Evolutionary conservation across 2,888 invertebrate species (phyloP).

Genomic region (Alviniconcha strummeri): DNA sequence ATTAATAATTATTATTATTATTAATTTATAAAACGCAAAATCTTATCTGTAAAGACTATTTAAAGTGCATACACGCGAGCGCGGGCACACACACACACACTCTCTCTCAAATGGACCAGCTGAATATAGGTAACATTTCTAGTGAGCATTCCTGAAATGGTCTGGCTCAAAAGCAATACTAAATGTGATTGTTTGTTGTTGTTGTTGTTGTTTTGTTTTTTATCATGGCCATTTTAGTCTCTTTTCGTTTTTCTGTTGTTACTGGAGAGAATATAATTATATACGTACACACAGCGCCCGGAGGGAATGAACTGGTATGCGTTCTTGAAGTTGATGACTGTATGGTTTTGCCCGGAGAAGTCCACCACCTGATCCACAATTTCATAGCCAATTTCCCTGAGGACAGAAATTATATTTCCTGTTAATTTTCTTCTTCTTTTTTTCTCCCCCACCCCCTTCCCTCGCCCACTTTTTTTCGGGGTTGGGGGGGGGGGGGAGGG

Average conservation of each 20-base stretch:
- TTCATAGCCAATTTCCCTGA: conserved; percentile 46
- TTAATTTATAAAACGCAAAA: too few relatives aligned
- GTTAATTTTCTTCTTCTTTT: neutral
- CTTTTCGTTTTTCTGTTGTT: too few relatives aligned
- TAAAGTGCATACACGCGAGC: too few relatives aligned
- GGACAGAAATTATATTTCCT: conserved; percentile 6
- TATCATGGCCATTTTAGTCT: too few relatives aligned
- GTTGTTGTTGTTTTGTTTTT: neutral
- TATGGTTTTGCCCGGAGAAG: conserved; percentile 43
- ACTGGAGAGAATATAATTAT: too few relatives aligned
- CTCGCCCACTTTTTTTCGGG: too few relatives aligned
- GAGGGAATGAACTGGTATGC: conserved; percentile 47
- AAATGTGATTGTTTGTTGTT: neutral
- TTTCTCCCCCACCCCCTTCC: too few relatives aligned
- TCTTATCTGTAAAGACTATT: too few relatives aligned
- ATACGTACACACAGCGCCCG: conserved; percentile 45
- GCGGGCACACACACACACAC: neutral
- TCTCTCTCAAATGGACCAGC: neutral
- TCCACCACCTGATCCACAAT: conserved; percentile 41
- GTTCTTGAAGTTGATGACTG: conserved; percentile 47
- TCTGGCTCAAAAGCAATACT: too few relatives aligned
- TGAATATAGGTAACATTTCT: neutral
- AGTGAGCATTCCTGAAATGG: too few relatives aligned
- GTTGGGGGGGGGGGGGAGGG: too few relatives aligned
- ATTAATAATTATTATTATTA: too few relatives aligned